Evolutionary conservation across 2,888 invertebrate genomes (phyloP), one percentile per base, ranked within the genome.

Genomic region (Dasypogon diadema): DNA sequence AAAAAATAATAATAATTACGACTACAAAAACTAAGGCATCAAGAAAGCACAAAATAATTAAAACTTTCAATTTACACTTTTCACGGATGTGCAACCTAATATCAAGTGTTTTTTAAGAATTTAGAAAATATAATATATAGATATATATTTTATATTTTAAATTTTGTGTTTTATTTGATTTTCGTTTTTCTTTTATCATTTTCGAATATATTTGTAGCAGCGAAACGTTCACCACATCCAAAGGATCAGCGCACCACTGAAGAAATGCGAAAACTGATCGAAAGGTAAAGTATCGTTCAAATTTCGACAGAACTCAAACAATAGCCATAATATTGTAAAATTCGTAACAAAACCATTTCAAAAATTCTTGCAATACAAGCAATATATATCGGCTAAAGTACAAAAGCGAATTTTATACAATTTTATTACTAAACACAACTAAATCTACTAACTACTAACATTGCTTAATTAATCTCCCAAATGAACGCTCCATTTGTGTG

Each of bases 241-340:
- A 95, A 95, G 94, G 95, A 95, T 91, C 93, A 93, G 90, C 92
- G 94, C 92, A 92, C 94, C 89, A 94, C 93, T 89, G 96, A 96
- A 91, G 96, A 96, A 92, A 95, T 96, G 94, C 93, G 96, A 90
- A 96, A 95, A 92, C 93, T 96, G 89, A 94, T 96, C 90, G 96
- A 96, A 92, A 96, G 95, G 96, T 96, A 92, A 94, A 92, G 93
- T 86, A 82, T 80, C 55, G 77, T 54, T 30, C 22, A 55, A 24
- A 55, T 42, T 55, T 55, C 21, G 42, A 60, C 30, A 12, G 54
- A 42, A 37, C 18, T 60, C 12, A 30, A 18, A 58, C 12, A 21
- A 55, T 18, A 54, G 10, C 16, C 54, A 18, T 54, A 34, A 63
- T 51, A 26, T 54, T 48, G 42, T 18, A 16, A 24, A 21, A 16